Conservation (phyloP, 2,888 invertebrate species). For the Thera britannica region DNA sequence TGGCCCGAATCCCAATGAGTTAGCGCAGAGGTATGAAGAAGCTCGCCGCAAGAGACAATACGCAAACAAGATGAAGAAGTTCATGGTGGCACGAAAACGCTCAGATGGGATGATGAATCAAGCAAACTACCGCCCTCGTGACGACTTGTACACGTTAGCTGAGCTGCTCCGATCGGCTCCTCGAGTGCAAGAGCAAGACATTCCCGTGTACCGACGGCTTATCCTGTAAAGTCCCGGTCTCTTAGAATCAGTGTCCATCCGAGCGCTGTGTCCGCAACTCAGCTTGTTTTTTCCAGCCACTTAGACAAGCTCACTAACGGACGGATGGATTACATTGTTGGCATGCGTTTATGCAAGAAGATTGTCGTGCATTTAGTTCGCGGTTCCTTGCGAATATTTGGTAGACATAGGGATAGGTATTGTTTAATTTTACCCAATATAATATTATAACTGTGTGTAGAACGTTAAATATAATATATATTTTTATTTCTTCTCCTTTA, state of each 20-base stretch:
- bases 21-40: conserved; percentile 77
- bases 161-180: conserved; percentile 84
- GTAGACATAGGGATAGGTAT: conserved; percentile 54
- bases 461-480: conserved; percentile 34
- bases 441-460: conserved; percentile 32
- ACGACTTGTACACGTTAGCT: conserved; percentile 85
- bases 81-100: conserved; percentile 86
- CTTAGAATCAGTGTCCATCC: conserved; percentile 53
- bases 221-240: conserved; percentile 77
- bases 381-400: conserved; percentile 73
- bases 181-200: conserved; percentile 81
- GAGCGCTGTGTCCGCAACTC: conserved; percentile 43
- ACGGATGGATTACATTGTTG: conserved; percentile 53
- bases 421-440: conserved; percentile 46
- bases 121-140: conserved; percentile 78
- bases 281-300: conserved; percentile 37
- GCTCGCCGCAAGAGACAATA: conserved; percentile 80
- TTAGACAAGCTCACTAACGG: conserved; percentile 40
- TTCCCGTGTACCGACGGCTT: conserved; percentile 86
- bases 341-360: conserved; percentile 56
- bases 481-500: conserved; percentile 41
- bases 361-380: conserved; percentile 78
- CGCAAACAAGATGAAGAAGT: conserved; percentile 83
- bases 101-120: conserved; percentile 74
- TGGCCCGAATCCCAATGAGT: conserved; percentile 71